Percentiles rank a stretch among this genome's conserved stretches.
Conservation (phyloP, 1,140 invertebrate genomes). For the Potamilus streckersoni region DNA sequence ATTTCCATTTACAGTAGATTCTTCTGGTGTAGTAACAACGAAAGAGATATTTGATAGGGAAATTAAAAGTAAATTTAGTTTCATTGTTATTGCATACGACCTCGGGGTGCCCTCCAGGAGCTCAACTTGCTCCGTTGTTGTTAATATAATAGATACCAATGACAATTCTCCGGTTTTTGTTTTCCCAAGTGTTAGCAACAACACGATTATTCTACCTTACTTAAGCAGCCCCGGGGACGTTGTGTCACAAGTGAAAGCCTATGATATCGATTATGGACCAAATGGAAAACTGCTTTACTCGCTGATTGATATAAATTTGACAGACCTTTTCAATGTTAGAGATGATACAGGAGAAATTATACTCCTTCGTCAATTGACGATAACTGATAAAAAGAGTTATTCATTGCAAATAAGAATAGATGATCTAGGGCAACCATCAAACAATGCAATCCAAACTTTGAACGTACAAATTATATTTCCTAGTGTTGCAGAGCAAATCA, state of each 20-base stretch:
- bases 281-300: slow-evolving; percentile 49
- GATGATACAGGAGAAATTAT: slow-evolving; percentile 40
- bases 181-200: slow-evolving; percentile 52
- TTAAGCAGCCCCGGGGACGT: slow-evolving; percentile 37
- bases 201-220: slow-evolving; percentile 45
- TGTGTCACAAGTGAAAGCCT: slow-evolving; percentile 46
- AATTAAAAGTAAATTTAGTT: slow-evolving; percentile 77
- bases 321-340: slow-evolving; percentile 43
- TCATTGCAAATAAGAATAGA: slow-evolving; percentile 23
- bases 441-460: slow-evolving; percentile 17
- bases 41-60: slow-evolving; percentile 86
- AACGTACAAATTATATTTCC: slow-evolving; percentile 18
- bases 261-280: slow-evolving; percentile 49
- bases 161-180: slow-evolving; percentile 85
- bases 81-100: slow-evolving; percentile 79
- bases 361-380: slow-evolving; percentile 12
- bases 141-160: slow-evolving; percentile 79
- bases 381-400: slow-evolving; percentile 13
- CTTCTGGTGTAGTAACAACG: slow-evolving; percentile 74
- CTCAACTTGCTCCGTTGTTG: slow-evolving; percentile 46
- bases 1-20: slow-evolving; percentile 46
- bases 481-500: not conserved
- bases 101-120: slow-evolving; percentile 73
- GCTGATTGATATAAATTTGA: slow-evolving; percentile 42
- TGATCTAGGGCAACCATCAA: slow-evolving; percentile 22